These are phyloP conservation scores for Cyprinodon brontotheroides DNA, from an alignment of 2,113 vertebrate species.

Conservation along the genomic window DNA sequence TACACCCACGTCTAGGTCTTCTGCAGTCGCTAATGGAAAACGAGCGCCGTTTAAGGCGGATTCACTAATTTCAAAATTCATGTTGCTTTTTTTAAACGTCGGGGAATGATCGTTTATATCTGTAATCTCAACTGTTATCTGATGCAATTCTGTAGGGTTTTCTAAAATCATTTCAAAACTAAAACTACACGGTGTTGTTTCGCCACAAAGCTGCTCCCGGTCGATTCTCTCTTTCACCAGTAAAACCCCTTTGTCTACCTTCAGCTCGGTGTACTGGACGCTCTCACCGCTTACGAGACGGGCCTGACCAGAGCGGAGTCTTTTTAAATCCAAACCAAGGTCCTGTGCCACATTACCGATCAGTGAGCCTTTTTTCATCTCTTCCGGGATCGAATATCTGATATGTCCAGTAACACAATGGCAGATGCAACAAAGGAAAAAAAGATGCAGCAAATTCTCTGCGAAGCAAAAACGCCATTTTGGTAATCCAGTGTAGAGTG, in stretches of 20 bases:
- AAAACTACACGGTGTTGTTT: conserved; percentile 58
- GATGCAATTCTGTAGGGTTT: conserved; percentile 62
- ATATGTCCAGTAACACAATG: conserved; percentile 6
- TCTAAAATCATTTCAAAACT: conserved; percentile 66
- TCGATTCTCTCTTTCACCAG: conserved; percentile 59
- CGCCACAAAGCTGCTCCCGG: conserved; percentile 63
- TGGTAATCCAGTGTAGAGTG: neutral
- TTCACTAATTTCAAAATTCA: conserved; percentile 84
- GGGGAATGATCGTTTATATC: conserved; percentile 76
- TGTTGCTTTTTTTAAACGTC: conserved; percentile 71
- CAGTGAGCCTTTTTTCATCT: conserved; percentile 39
- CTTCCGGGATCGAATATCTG: conserved; percentile 51
- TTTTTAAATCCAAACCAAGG: conserved; percentile 16
- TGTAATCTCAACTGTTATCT: conserved; percentile 58
- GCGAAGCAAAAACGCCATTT: conserved; percentile 2
- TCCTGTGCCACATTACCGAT: conserved; percentile 41
- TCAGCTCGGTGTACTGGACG: conserved; percentile 43
- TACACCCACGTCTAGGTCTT: conserved; percentile 68
- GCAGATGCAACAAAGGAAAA: conserved; percentile 10
- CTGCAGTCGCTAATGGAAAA: conserved; percentile 82
- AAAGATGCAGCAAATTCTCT: neutral
- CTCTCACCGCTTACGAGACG: conserved; percentile 3
- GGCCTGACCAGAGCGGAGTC: conserved; percentile 21
- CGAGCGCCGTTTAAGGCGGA: conserved; percentile 76
- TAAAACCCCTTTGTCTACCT: conserved; percentile 58